Percentiles rank a stretch among this genome's conserved stretches.
These are phyloP conservation scores for Poeciliopsis turneri DNA, from an alignment of 2,797 vertebrate species.

Conservation along the genomic window DNA sequence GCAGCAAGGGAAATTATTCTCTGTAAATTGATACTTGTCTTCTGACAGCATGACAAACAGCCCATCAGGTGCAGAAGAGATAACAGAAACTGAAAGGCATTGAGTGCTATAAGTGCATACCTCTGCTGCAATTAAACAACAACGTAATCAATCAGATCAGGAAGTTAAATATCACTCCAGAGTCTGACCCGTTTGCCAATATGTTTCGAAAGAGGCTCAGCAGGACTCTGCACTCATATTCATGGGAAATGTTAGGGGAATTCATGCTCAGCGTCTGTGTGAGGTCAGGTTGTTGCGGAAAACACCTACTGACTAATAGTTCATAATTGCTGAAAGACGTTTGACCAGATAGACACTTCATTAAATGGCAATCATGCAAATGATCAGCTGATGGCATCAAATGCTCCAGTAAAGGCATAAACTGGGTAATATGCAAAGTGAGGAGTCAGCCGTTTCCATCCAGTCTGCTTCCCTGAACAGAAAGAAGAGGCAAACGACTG, in stretches of 20 bases:
- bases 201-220: conserved; percentile 30
- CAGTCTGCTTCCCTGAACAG: conserved; percentile 27
- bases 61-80: conserved; percentile 19
- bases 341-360: conserved; percentile 16
- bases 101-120: conserved; percentile 38
- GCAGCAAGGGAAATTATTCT: conserved; percentile 21
- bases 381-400: conserved; percentile 41
- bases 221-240: conserved; percentile 17
- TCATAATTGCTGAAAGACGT: conserved; percentile 18
- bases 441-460: conserved; percentile 43
- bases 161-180: conserved; percentile 34
- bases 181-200: conserved; percentile 17
- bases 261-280: conserved; percentile 35
- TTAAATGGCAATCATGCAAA: conserved; percentile 44
- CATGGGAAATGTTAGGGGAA: conserved; percentile 23
- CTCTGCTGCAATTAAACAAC: conserved; percentile 24
- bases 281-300: conserved; percentile 22
- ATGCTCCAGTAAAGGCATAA: conserved; percentile 33
- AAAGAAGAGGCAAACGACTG: neutral
- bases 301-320: conserved; percentile 4
- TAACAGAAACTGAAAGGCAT: conserved; percentile 38
- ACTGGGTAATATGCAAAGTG: conserved; percentile 30
- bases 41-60: conserved; percentile 48
- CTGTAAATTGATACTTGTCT: conserved; percentile 49
- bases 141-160: conserved; percentile 32